Base-by-base conservation (phyloP, 2,888 invertebrate genomes). In the Falcaria lacertinaria region DNA sequence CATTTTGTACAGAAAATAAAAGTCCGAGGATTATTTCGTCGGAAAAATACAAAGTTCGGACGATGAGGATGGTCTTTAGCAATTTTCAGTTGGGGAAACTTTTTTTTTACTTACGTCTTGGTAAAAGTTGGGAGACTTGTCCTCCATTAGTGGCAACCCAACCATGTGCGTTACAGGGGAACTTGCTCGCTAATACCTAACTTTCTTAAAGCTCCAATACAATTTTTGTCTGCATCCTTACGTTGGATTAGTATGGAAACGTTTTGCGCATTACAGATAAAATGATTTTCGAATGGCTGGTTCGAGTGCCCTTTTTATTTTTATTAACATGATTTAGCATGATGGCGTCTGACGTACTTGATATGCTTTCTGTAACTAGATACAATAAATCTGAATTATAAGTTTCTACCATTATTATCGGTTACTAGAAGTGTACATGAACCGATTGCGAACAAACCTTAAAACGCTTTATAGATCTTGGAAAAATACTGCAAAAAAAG, bases 71-170 rank as follows among this genome's bases (percentile, higher is more conserved):
- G 62, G 64, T 79, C 70, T 75, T 75, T 73, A 75, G 69, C 61
- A 66, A 69, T 71, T 72, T 70, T 57, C 62, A 69, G 64, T 54
- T 52, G 62, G 61, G 65, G 60, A 58, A 68, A 57, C 55, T 64
- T 65, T 70, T 70, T n/a, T 67, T 58, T 58, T 56, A 65, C 57
- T 60, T 54, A 47, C 59, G 54, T 60, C 56, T 64, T 52, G 48
- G 48, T 46, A 47, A 64, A 79, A 77, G 71, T 71, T 73, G 41
- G 61, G 59, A 73, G 74, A 73, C 74, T 37, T 64, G 70, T 74
- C 73, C 71, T 70, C 80, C 80, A 85, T 87, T 87, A 85, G 82
- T 69, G 79, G 72, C 69, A 60, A 75, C 56, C 79, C 78, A 65
- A 71, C 74, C 83, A 77, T 80, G 77, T 80, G 79, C 74, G 78